phyloP scores from a whole-genome alignment of 2,113 vertebrate genomes.

The Pionites leucogaster region DNA sequence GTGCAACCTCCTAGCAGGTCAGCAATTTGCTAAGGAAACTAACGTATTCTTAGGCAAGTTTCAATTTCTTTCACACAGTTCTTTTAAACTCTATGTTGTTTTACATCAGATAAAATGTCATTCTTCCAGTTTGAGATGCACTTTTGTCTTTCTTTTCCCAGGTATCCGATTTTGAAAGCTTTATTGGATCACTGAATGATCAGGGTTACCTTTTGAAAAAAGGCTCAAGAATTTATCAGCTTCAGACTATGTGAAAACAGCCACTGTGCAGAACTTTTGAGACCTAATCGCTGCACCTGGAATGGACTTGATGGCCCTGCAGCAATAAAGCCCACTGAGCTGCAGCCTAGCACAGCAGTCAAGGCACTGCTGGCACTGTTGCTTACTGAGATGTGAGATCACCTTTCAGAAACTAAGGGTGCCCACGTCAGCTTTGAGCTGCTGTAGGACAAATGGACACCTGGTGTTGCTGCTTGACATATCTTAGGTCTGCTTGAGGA shows the following conservation, averaged over 20 bases:
- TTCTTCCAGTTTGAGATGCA: neutral
- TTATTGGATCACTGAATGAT: slow-evolving; percentile 92
- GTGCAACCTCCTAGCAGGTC: neutral
- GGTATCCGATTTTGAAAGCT: slow-evolving; percentile 92
- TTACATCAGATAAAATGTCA: neutral
- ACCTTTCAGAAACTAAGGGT: neutral
- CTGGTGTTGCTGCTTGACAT: neutral
- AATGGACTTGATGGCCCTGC: neutral
- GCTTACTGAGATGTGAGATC: neutral
- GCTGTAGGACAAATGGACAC: accelerated
- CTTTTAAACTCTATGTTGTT: neutral
- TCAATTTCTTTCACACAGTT: neutral
- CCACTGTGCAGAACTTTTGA: neutral
- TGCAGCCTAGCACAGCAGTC: neutral
- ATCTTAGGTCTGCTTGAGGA: neutral
- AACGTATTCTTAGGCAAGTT: neutral
- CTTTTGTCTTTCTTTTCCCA: slow-evolving; percentile 52
- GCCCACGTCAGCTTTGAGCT: neutral
- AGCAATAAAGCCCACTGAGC: neutral
- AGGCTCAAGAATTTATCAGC: slow-evolving; percentile 88
- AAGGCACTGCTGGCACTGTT: accelerated
- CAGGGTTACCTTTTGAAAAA: slow-evolving; percentile 96
- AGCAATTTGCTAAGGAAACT: neutral
- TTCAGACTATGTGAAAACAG: slow-evolving; percentile 86
- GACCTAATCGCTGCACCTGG: accelerated